Evolutionary conservation across 2,888 invertebrate genomes (phyloP).

Genomic region (Scaptomyza parva): DNA sequence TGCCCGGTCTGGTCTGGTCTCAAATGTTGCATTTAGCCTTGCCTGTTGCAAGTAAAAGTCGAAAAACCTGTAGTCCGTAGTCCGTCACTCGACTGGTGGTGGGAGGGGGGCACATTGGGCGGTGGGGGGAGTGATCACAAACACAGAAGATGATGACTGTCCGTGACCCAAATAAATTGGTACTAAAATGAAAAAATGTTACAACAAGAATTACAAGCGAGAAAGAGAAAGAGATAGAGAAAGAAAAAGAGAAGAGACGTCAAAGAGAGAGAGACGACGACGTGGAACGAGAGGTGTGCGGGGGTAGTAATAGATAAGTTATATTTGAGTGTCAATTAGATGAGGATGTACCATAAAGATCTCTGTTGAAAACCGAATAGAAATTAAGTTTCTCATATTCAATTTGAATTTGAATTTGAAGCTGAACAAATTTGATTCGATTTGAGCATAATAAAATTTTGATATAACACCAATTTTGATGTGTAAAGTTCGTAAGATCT

Average conservation of each 20-base stretch:
- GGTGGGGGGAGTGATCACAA: constrained; percentile 13
- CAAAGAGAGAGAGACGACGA: not conserved
- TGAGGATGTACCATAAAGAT: no score
- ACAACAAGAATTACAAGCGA: constrained; percentile 53
- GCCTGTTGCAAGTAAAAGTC: constrained; percentile 75
- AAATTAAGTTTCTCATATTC: no score
- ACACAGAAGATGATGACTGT: constrained; percentile 71
- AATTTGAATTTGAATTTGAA: no score
- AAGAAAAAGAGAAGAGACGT: not conserved
- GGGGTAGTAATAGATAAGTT: no score
- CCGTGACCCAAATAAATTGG: constrained; percentile 72
- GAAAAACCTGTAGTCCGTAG: constrained; percentile 67
- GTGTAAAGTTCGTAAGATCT: no score
- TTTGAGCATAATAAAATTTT: no score
- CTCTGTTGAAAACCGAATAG: no score
- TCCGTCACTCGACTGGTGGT: not conserved
- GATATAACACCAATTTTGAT: no score
- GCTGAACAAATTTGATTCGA: no score
- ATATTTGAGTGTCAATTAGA: no score
- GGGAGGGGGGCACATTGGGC: constrained; percentile 4
- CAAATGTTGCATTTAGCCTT: constrained; percentile 46
- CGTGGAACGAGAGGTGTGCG: no score
- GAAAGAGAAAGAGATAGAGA: not conserved
- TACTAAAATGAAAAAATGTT: constrained; percentile 65
- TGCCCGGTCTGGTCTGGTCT: constrained; percentile 21